Evolutionary conservation across 2,113 vertebrate species (phyloP).

Genomic region (Plecotus auritus): DNA sequence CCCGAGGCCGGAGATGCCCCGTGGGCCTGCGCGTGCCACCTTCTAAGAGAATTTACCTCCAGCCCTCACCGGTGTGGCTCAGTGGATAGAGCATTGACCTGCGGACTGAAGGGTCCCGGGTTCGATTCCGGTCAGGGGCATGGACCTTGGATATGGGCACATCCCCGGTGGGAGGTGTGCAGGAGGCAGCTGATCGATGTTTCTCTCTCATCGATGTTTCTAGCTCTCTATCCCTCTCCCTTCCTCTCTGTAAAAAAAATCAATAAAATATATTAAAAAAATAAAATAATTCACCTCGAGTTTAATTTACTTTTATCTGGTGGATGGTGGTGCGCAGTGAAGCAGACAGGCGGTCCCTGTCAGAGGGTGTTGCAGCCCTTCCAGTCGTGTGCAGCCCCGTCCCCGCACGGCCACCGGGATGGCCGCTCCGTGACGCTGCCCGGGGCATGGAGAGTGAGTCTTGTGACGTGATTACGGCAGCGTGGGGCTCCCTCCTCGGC

Average conservation of each 20-base stretch:
- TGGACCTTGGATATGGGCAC: too few relatives aligned
- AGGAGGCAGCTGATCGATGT: too few relatives aligned
- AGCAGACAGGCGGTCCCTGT: background rate
- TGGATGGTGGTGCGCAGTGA: background rate
- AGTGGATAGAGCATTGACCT: too few relatives aligned
- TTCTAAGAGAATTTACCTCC: conserved; percentile 9
- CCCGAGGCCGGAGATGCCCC: background rate
- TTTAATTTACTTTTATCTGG: conserved; percentile 27
- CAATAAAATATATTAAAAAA: too few relatives aligned
- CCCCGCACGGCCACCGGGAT: background rate
- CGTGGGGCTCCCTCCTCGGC: background rate
- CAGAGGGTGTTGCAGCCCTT: background rate
- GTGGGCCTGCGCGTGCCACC: background rate
- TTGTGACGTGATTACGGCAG: background rate
- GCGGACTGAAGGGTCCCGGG: too few relatives aligned
- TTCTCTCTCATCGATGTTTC: too few relatives aligned
- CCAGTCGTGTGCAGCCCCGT: background rate
- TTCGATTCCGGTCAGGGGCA: too few relatives aligned
- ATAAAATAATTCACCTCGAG: background rate
- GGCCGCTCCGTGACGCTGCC: background rate
- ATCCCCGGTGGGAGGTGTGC: too few relatives aligned
- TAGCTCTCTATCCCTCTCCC: too few relatives aligned
- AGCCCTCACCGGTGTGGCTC: too few relatives aligned
- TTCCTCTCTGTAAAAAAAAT: too few relatives aligned
- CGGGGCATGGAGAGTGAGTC: background rate